A percentile compares a stretch with the other conserved stretches of the same genome.
Conservation (phyloP, 2,888 invertebrate species). For the Carcina quercana region DNA sequence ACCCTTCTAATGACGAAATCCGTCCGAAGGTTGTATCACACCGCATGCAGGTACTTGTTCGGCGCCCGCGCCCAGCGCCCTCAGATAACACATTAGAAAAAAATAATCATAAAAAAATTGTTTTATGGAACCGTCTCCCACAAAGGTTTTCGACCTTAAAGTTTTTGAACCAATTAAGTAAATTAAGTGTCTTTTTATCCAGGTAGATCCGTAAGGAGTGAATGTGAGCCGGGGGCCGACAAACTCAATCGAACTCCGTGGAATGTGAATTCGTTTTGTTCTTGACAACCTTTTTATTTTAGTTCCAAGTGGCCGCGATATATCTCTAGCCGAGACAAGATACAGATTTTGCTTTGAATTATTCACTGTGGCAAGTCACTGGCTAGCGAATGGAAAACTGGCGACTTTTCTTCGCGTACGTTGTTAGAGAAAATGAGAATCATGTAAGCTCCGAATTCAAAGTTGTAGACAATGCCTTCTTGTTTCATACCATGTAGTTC, state of each 20-base stretch:
- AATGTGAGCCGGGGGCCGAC: slow-evolving; percentile 12
- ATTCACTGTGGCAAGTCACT: no score
- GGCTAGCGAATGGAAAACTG: no score
- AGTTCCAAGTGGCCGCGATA: no score
- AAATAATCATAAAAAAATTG: slow-evolving; percentile 26
- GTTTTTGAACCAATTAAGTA: slow-evolving; percentile 28
- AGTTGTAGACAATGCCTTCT: no score
- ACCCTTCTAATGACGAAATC: slow-evolving; percentile 53
- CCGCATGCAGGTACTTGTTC: slow-evolving; percentile 40
- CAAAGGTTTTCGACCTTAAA: slow-evolving; percentile 38
- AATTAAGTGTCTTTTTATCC: slow-evolving; percentile 21
- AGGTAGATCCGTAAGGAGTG: slow-evolving; percentile 20
- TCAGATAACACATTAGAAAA: slow-evolving; percentile 16
- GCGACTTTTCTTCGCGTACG: no score
- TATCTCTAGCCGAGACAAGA: no score
- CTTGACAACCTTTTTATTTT: no score
- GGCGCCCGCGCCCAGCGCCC: slow-evolving; percentile 31
- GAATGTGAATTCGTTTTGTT: no score
- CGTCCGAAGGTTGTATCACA: slow-evolving; percentile 50
- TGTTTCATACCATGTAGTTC: no score
- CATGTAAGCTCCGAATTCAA: no score
- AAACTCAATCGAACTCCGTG: slow-evolving; percentile 29
- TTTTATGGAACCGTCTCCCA: slow-evolving; percentile 27
- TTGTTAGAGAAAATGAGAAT: no score
- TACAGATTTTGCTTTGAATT: no score